Evolutionary conservation across 2,113 vertebrate species (phyloP), one percentile per base, ranked within the genome.

Genomic region (Glaucomys volans): DNA sequence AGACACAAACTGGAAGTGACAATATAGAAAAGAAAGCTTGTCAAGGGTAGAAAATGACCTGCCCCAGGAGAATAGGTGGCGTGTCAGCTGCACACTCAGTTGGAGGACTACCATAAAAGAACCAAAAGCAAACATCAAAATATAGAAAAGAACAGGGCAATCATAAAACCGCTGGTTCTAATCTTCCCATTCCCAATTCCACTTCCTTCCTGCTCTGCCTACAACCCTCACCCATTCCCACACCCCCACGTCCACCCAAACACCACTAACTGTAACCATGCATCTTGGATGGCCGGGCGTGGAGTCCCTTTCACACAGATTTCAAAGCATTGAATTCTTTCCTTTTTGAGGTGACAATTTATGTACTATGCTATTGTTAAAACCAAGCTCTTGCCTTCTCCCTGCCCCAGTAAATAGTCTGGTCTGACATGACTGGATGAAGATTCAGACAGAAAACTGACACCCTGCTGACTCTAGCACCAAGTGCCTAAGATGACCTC

Each of bases 1-100:
- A 66, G 88, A 86, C 87, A 86, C 93, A 84, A 93, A 47, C 86
- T 72, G 37, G 66, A 96, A 94, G 76, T 80, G 80, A 96, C 74
- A 81, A 8, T 76, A 50, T 1, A n/a, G 4, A 42, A 90, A 75
- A 67, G 57, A 79, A 91, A 92, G 83, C 30, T 87, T 74, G 40
- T 13, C 89, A 67, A 59, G 28, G 42, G 32, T 75, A 96, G 18
- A 47, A 91, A 91, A 91, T 50, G 37, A 52, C 30, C 77, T 80
- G 11, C 44, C 59, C 54, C 52, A 30, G 20, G 3, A 16, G 44
- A 89, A 35, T 74, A 88, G 67, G 44, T 24, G n/a, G 54, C 10
- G 32, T 30, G 74, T 86, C 76, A 10, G 20, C 69, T 96, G 13
- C 0, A 76, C 11, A 28, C 54, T 85, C 74, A 80, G 59, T 47